Conservation (phyloP, 53 echinoderm and acorn worm genomes). For the Hippasteria phrygiana region DNA sequence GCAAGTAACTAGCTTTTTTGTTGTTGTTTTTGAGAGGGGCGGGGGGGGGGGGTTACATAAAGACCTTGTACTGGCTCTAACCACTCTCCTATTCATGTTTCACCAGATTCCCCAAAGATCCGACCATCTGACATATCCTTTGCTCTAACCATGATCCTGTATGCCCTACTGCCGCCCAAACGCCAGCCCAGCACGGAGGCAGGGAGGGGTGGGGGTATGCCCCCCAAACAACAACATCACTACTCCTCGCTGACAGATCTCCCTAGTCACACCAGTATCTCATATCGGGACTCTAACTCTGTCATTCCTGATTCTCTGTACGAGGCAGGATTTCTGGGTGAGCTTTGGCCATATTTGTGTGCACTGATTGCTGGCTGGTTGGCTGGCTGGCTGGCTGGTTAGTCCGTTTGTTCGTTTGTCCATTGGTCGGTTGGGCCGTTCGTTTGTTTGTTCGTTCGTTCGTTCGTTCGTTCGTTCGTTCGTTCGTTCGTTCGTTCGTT, state of each 20-base stretch:
- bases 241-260: constrained; percentile 91
- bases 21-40: neutral
- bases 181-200: constrained; percentile 75
- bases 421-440: no score
- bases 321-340: constrained; percentile 95
- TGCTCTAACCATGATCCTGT: constrained; percentile 92
- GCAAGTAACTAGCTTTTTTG: no score
- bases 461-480: no score
- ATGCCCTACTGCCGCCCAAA: constrained; percentile 93
- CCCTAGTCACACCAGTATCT: constrained; percentile 90
- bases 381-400: no score
- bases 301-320: constrained; percentile 93
- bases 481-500: no score
- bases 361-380: no score
- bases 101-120: constrained; percentile 87
- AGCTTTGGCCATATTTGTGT: no score
- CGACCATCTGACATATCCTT: constrained; percentile 92
- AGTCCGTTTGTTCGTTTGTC: no score
- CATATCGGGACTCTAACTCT: constrained; percentile 76
- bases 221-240: constrained; percentile 72
- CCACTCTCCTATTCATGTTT: neutral
- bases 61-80: neutral
- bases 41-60: no score
- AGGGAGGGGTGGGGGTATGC: constrained; percentile 44
- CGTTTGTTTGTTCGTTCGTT: no score